phyloP scores from a whole-genome alignment of 1,140 invertebrate genomes.

The Drosophila dunni region DNA sequence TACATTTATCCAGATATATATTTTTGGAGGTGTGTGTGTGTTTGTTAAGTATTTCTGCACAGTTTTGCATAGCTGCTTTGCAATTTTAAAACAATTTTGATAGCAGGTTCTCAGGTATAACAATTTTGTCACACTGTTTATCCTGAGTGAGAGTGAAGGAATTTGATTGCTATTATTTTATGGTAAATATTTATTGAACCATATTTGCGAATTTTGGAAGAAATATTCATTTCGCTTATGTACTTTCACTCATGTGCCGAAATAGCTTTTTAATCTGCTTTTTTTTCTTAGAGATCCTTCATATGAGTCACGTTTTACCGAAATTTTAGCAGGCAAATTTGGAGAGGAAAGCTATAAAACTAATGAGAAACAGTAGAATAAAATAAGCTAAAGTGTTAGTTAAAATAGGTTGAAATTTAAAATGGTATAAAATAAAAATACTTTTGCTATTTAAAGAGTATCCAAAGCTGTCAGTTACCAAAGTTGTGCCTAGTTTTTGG shows the following conservation, averaged over 20 bases:
- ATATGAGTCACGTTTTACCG: no score
- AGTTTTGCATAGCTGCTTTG: constrained; percentile 63
- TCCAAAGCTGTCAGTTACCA: not conserved
- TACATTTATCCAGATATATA: constrained; percentile 1
- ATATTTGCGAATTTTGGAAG: not conserved
- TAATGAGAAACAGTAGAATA: no score
- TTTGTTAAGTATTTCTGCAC: constrained; percentile 67
- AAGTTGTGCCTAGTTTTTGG: constrained; percentile 5
- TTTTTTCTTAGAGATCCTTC: no score
- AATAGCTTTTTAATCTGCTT: not conserved
- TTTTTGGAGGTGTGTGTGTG: not conserved
- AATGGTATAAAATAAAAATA: not conserved
- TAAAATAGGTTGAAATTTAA: no score
- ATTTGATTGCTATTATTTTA: not conserved
- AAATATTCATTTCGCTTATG: not conserved
- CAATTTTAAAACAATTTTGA: constrained; percentile 38
- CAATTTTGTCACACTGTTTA: constrained; percentile 27
- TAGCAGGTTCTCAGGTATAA: constrained; percentile 37
- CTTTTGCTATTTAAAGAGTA: constrained; percentile 10
- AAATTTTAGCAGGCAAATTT: no score
- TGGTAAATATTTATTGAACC: not conserved
- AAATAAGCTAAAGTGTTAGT: no score
- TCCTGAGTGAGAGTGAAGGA: constrained; percentile 3
- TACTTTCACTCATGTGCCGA: not conserved
- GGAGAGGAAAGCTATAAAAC: no score